phyloP scores from a whole-genome alignment of 2,113 vertebrate genomes.

The Isurus oxyrinchus region DNA sequence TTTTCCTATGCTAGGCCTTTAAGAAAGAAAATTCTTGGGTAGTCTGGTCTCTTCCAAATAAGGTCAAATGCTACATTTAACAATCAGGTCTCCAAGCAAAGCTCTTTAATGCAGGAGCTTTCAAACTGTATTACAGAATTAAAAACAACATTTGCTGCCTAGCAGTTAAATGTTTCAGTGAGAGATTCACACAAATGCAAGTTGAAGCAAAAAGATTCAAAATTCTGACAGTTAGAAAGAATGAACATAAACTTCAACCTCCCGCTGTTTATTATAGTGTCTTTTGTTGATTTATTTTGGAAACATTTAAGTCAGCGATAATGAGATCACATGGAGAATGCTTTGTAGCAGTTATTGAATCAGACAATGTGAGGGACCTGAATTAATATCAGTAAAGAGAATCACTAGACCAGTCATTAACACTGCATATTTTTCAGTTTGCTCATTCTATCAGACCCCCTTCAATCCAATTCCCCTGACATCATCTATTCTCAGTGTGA shows the following conservation, averaged over 20 bases:
- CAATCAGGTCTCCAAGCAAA: not conserved
- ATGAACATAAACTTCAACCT: not conserved
- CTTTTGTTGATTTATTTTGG: constrained; percentile 12
- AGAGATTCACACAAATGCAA: not conserved
- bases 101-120: not conserved
- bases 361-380: not conserved
- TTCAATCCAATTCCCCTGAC: not conserved
- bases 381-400: constrained; percentile 2
- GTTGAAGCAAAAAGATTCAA: not conserved
- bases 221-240: not conserved
- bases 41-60: not conserved
- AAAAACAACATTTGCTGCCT: not conserved
- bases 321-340: constrained; percentile 3
- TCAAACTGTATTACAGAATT: not conserved
- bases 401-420: constrained; percentile 14
- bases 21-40: not conserved
- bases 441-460: not conserved
- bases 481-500: not conserved
- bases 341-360: constrained; percentile 10
- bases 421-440: constrained; percentile 3
- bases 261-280: not conserved
- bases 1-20: not conserved
- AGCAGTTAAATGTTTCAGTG: not conserved
- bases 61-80: not conserved
- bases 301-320: not conserved